These are phyloP conservation scores for Sylvia atricapilla DNA, from an alignment of 2,113 vertebrate species.

Conservation along the genomic window DNA sequence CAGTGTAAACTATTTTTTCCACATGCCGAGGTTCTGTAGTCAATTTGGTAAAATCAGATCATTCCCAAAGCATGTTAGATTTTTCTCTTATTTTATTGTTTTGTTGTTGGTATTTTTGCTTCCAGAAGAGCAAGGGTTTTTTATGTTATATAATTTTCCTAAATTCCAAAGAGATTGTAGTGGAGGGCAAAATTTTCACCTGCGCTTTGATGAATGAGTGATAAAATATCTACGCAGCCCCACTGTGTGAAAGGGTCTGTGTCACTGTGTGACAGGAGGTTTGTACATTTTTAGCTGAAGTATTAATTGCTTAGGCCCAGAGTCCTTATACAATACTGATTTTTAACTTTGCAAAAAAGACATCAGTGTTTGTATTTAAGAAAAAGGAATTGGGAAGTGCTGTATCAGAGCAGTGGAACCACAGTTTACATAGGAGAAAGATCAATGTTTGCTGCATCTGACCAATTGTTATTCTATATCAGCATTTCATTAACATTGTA, in stretches of 20 bases:
- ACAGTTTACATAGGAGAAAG: not conserved
- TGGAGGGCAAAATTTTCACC: conserved; percentile 35
- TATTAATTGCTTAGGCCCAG: not conserved
- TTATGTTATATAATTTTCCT: not conserved
- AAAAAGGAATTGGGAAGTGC: not conserved
- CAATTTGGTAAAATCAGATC: conserved; percentile 25
- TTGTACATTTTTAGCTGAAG: not conserved
- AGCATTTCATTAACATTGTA: not conserved
- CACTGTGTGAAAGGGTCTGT: not conserved
- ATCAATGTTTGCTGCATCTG: not conserved
- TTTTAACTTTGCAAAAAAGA: not conserved
- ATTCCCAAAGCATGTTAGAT: conserved; percentile 3
- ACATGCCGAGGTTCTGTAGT: not conserved
- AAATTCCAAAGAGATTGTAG: conserved; percentile 13
- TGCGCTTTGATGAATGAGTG: conserved; percentile 5
- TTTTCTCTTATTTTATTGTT: not conserved
- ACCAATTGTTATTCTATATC: not conserved
- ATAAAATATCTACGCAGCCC: not conserved
- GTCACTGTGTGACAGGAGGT: not conserved
- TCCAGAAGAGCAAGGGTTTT: not conserved
- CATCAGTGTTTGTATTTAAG: not conserved
- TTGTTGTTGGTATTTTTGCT: not conserved
- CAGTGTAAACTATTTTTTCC: not conserved
- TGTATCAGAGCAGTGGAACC: not conserved
- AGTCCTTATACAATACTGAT: not conserved